phyloP scores from a whole-genome alignment of 2,888 invertebrate species.

The Dromius quadrimaculatus region DNA sequence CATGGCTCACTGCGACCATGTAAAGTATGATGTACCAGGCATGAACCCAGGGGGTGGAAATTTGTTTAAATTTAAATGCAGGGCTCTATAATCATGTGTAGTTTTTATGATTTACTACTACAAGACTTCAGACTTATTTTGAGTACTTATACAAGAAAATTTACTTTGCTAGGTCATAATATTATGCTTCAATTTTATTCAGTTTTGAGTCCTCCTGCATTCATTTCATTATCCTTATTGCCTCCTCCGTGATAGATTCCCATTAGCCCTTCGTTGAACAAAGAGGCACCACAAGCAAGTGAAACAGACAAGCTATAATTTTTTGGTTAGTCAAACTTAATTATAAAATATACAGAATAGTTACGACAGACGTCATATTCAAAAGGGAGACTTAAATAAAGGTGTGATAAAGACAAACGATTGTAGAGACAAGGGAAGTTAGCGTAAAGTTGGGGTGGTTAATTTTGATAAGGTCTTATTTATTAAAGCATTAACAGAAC shows the following conservation, averaged over 20 bases:
- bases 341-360: slow-evolving; percentile 15
- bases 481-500: slow-evolving; percentile 15
- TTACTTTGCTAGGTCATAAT: too few relatives aligned
- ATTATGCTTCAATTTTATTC: too few relatives aligned
- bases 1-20: slow-evolving; percentile 29
- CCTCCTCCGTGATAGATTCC: slow-evolving; percentile 1
- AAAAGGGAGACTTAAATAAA: background rate
- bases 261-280: slow-evolving; percentile 2
- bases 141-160: too few relatives aligned
- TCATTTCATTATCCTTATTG: slow-evolving; percentile 17
- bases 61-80: background rate
- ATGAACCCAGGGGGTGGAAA: too few relatives aligned
- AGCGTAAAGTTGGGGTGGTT: background rate
- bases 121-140: background rate
- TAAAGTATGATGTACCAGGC: too few relatives aligned
- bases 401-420: slow-evolving; percentile 27
- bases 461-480: slow-evolving; percentile 26
- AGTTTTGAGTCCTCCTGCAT: too few relatives aligned
- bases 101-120: background rate
- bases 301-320: slow-evolving; percentile 9
- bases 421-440: background rate
- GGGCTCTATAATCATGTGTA: background rate
- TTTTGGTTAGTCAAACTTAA: slow-evolving; percentile 19
- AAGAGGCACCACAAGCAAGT: background rate
- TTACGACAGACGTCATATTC: background rate